Evolutionary conservation across 1,140 invertebrate species (phyloP), one percentile per base, ranked within the genome.

Genomic region (Zaprionus ghesquierei): DNA sequence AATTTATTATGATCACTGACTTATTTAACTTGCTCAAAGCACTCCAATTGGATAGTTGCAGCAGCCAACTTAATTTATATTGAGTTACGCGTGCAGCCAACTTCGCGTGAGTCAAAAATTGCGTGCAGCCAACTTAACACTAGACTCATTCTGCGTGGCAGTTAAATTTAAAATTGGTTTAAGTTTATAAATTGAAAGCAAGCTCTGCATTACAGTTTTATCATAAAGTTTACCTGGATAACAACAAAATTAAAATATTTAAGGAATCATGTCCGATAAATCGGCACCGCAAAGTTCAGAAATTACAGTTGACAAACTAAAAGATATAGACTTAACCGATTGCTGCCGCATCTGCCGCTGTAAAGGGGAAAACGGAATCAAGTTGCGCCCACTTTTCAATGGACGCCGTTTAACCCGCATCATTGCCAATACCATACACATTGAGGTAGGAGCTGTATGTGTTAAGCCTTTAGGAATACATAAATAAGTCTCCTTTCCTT

Each of bases 321-420:
- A 31, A 6, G 65, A 69, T 20, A 18, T 61, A 8, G 70, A 73
- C 38, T 13, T 73, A 49, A 69, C 56, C 23, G 38, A 73, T 41
- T 56, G 25, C 20, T 73, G 70, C n/a, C 64, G 70, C 6, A 62
- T 69, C 38, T 73, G 70, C 12, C 61, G 56, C 50, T 33, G 65
- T 33, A 35, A 25, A 2, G 29, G 18, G 1, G 62, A 72, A 27
- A 72, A 46, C 29, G 50, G 31, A 49, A 33, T 63, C 13, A 69
- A 63, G 15, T 12, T 74, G 20, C 71, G 71, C 35, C 66, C 71
- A 18, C 59, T 74, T 2, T 74, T 74, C 20, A 62, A 70, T 33
- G 71, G 66, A 0, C 22, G 38, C 3, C 65, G 66, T 18, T 41
- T 74, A 29, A 74, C 58, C 18, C 71, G 71, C 18, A 56, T 74